Evolutionary conservation across 2,888 invertebrate species (phyloP).

Genomic region (Rhagophthalmus giganteus): DNA sequence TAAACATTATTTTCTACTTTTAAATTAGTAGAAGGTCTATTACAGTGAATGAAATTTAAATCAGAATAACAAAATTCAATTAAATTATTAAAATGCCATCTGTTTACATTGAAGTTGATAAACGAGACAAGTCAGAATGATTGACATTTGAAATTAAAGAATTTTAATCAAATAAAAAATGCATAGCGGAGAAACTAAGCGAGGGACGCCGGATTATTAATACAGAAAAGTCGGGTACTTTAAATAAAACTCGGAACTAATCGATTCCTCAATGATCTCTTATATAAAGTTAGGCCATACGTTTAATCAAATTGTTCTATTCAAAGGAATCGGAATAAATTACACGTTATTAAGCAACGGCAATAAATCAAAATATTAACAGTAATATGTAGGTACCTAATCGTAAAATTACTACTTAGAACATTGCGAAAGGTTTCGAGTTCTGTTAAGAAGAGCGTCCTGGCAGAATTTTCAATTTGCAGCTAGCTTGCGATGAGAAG

Average conservation of each 20-base stretch:
- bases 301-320: no score
- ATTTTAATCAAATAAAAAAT: conserved; percentile 47
- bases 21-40: no score
- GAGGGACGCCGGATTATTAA: conserved; percentile 36
- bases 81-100: conserved; percentile 29
- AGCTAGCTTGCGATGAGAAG: conserved; percentile 16
- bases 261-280: conserved; percentile 12
- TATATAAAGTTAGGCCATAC: no score
- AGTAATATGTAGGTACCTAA: no score
- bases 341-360: no score
- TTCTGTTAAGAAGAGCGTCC: no score
- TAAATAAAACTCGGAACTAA: conserved; percentile 14
- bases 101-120: conserved; percentile 34
- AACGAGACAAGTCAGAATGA: conserved; percentile 39
- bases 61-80: conserved; percentile 22
- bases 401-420: no score
- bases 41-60: conserved; percentile 17
- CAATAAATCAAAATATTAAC: no score
- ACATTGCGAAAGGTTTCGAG: no score
- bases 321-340: no score
- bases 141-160: conserved; percentile 48
- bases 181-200: conserved; percentile 43
- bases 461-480: no score
- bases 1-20: no score
- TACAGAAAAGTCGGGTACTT: conserved; percentile 13